Evolutionary conservation across 2,797 vertebrate genomes (phyloP).

Genomic region (Chloroceryle inda): DNA sequence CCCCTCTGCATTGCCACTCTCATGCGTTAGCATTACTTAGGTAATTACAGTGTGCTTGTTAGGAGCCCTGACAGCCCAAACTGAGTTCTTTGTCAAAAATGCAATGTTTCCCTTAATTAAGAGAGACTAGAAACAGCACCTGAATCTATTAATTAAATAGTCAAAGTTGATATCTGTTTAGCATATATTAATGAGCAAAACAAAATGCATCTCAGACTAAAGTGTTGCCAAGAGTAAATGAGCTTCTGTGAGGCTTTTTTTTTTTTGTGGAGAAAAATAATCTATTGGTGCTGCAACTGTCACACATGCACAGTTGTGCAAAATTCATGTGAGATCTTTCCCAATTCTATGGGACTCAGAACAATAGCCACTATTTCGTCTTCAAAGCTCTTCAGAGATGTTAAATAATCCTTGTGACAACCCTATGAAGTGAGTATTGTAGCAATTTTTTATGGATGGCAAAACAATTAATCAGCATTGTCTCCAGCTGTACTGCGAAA

Average conservation of each 20-base stretch:
- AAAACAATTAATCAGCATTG: slow-evolving; percentile 14
- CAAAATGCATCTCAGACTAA: slow-evolving; percentile 29
- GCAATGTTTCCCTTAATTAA: slow-evolving; percentile 39
- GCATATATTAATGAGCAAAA: slow-evolving; percentile 16
- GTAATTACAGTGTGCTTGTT: slow-evolving; percentile 36
- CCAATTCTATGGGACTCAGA: not conserved
- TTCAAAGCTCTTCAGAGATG: slow-evolving; percentile 39
- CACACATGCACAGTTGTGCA: not conserved
- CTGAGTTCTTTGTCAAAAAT: slow-evolving; percentile 43
- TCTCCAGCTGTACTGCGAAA: not conserved
- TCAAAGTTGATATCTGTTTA: slow-evolving; percentile 25
- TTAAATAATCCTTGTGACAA: slow-evolving; percentile 55
- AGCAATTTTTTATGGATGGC: slow-evolving; percentile 33
- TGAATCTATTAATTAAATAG: slow-evolving; percentile 58
- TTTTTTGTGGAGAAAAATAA: not conserved
- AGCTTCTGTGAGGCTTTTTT: not conserved
- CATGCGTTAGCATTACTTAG: not conserved
- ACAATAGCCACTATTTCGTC: slow-evolving; percentile 46
- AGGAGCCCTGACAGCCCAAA: slow-evolving; percentile 35
- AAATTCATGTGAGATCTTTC: slow-evolving; percentile 35
- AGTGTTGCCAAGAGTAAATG: not conserved
- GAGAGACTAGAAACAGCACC: slow-evolving; percentile 49
- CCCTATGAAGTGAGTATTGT: slow-evolving; percentile 44
- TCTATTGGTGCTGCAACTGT: not conserved
- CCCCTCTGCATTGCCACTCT: not conserved